A percentile compares a stretch with the other conserved stretches of the same genome.
Conservation (phyloP, 1,140 invertebrate genomes). For the Saxidomus purpurata region DNA sequence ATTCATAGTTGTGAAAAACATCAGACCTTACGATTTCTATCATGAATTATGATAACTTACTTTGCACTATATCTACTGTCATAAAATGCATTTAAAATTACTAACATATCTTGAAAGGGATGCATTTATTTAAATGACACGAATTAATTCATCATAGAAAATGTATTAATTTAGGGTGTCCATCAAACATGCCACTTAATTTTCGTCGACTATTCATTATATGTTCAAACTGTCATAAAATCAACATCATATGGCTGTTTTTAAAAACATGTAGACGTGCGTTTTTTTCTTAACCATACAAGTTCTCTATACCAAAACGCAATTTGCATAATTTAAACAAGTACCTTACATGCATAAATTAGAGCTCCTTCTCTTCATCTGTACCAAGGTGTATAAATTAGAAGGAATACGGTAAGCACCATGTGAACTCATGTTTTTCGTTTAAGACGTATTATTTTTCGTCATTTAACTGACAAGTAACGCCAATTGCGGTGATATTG, state of each 20-base stretch:
- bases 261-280: too few relatives aligned
- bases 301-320: too few relatives aligned
- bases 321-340: too few relatives aligned
- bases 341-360: too few relatives aligned
- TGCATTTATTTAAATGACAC: not conserved
- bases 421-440: not conserved
- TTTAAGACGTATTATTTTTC: not conserved
- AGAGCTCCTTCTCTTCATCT: too few relatives aligned
- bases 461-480: not conserved
- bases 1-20: too few relatives aligned
- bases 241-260: not conserved
- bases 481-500: not conserved
- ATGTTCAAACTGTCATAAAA: conserved; percentile 17
- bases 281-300: too few relatives aligned
- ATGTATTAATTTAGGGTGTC: not conserved
- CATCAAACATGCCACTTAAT: not conserved
- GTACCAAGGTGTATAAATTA: not conserved
- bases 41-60: not conserved
- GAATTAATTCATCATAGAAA: not conserved
- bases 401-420: not conserved
- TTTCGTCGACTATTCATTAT: not conserved
- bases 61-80: not conserved
- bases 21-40: not conserved
- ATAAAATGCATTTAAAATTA: not conserved
- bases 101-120: not conserved